A percentile compares a stretch with the other conserved stretches of the same genome.
Evolutionary conservation across 1,140 invertebrate species (phyloP).

Genomic region (Ctenoplectra terminalis): DNA sequence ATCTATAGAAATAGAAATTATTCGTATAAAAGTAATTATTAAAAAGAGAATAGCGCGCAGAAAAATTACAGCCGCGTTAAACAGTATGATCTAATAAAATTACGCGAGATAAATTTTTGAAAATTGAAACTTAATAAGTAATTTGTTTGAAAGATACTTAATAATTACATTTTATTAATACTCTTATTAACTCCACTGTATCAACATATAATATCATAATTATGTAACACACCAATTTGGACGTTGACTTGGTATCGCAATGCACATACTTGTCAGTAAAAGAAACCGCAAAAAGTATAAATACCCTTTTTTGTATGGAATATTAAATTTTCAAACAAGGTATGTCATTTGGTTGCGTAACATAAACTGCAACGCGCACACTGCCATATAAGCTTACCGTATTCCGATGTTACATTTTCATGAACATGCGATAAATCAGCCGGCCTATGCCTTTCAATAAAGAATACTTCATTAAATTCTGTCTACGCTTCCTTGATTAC

Average conservation of each 20-base stretch:
- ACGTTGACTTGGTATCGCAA: neutral
- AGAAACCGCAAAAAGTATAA: neutral
- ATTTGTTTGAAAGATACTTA: neutral
- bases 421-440: conserved; percentile 2
- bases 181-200: no score
- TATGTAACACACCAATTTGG: neutral
- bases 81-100: no score
- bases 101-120: no score
- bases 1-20: no score
- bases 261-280: neutral
- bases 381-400: no score
- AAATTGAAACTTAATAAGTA: neutral
- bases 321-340: conserved; percentile 15
- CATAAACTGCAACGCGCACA: neutral
- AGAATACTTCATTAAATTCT: conserved; percentile 23
- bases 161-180: no score
- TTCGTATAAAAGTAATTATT: no score
- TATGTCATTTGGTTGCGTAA: conserved; percentile 19
- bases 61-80: no score
- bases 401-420: conserved; percentile 6
- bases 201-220: neutral
- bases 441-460: neutral
- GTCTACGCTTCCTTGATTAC: neutral
- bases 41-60: no score
- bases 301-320: neutral